Evolutionary conservation across 2,888 invertebrate species (phyloP).

Genomic region (Parapristionchus giblindavisi): DNA sequence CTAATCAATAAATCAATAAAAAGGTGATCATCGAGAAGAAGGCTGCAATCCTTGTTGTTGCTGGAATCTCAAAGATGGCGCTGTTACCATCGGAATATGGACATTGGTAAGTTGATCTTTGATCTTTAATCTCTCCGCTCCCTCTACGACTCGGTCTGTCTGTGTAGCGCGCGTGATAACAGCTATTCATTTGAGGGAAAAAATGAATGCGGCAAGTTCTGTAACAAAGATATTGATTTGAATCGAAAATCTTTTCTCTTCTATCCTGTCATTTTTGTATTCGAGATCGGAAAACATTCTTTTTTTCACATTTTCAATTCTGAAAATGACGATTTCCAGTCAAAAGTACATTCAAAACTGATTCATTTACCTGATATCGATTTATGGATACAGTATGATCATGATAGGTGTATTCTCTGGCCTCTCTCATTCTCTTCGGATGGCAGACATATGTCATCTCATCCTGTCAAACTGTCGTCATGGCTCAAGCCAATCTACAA

Average conservation of each 20-base stretch:
- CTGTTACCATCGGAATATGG: slow-evolving; percentile 69
- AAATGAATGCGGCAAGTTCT: too few relatives aligned
- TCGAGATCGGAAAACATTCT: too few relatives aligned
- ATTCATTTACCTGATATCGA: too few relatives aligned
- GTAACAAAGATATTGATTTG: too few relatives aligned
- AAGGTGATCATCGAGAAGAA: slow-evolving; percentile 33
- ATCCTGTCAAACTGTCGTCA: slow-evolving; percentile 64
- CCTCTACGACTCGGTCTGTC: slow-evolving; percentile 31
- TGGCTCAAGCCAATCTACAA: slow-evolving; percentile 66
- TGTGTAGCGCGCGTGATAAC: slow-evolving; percentile 26
- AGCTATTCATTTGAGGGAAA: too few relatives aligned
- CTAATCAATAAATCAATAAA: too few relatives aligned
- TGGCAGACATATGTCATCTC: slow-evolving; percentile 68
- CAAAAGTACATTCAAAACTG: too few relatives aligned
- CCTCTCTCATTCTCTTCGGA: slow-evolving; percentile 62
- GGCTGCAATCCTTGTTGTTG: slow-evolving; percentile 67
- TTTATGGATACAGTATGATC: too few relatives aligned
- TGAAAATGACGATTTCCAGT: too few relatives aligned
- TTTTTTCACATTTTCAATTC: too few relatives aligned
- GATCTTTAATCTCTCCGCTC: not conserved
- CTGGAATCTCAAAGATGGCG: slow-evolving; percentile 68
- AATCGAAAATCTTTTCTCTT: too few relatives aligned
- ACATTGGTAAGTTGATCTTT: slow-evolving; percentile 58
- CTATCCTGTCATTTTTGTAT: too few relatives aligned
- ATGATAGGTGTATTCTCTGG: slow-evolving; percentile 66